Conservation (phyloP, 2,113 vertebrate genomes). For the Psephotus haematonotus region DNA sequence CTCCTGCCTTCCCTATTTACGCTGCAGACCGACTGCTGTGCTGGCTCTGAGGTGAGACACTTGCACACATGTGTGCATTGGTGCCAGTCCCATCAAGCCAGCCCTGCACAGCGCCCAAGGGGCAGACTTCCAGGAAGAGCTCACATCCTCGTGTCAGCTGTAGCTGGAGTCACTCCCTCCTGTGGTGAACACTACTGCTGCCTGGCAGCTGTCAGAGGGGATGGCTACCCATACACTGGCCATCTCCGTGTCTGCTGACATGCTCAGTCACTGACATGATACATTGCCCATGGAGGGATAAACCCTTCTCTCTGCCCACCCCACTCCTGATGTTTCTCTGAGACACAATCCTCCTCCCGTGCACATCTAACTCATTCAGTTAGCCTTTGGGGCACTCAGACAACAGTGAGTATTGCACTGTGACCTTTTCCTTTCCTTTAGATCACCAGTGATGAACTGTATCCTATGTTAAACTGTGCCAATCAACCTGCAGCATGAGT, state of each 20-base stretch:
- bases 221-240: background rate
- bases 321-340: background rate
- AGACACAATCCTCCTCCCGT: background rate
- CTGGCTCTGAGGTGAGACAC: background rate
- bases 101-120: background rate
- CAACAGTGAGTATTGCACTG: constrained; percentile 26
- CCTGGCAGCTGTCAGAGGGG: background rate
- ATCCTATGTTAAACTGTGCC: background rate
- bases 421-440: background rate
- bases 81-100: background rate
- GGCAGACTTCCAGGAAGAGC: background rate
- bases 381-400: background rate
- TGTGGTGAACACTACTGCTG: background rate
- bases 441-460: background rate
- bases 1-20: constrained; percentile 52
- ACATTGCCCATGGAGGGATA: background rate
- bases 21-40: background rate
- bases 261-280: background rate
- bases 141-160: background rate
- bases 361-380: background rate
- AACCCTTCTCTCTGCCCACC: background rate
- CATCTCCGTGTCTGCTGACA: background rate
- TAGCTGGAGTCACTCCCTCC: background rate
- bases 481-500: constrained; percentile 61
- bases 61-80: accelerated